Conservation (phyloP, 2,113 vertebrate species). For the Tichodroma muraria region DNA sequence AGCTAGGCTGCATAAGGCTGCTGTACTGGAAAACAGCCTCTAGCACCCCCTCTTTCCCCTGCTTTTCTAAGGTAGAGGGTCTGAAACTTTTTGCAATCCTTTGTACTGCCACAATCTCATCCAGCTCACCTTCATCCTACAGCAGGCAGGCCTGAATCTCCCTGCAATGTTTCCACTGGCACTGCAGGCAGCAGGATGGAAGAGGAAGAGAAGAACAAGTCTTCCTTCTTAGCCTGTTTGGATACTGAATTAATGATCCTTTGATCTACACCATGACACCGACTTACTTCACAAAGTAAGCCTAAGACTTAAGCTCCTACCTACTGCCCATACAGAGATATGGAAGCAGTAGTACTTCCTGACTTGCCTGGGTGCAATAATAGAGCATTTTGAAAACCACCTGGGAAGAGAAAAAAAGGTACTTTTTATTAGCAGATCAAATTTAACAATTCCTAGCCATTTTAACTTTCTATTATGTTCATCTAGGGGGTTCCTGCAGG, state of each 20-base stretch:
- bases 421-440: neutral
- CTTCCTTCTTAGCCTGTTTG: neutral
- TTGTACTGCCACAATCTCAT: neutral
- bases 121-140: neutral
- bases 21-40: neutral
- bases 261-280: neutral
- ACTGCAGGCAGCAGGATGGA: neutral
- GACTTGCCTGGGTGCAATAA: neutral
- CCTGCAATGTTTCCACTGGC: neutral
- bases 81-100: neutral
- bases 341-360: neutral
- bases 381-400: neutral
- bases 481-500: neutral
- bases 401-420: neutral
- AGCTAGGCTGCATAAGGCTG: neutral
- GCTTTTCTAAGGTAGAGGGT: neutral
- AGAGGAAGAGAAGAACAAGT: neutral
- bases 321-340: neutral
- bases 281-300: neutral
- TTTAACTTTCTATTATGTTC: neutral
- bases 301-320: neutral
- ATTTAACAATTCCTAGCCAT: neutral
- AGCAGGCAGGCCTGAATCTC: neutral
- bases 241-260: neutral
- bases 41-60: neutral